Evolutionary conservation across 2,113 vertebrate genomes (phyloP), one percentile per base, ranked within the genome.

Genomic region (Ailuropoda melanoleuca): DNA sequence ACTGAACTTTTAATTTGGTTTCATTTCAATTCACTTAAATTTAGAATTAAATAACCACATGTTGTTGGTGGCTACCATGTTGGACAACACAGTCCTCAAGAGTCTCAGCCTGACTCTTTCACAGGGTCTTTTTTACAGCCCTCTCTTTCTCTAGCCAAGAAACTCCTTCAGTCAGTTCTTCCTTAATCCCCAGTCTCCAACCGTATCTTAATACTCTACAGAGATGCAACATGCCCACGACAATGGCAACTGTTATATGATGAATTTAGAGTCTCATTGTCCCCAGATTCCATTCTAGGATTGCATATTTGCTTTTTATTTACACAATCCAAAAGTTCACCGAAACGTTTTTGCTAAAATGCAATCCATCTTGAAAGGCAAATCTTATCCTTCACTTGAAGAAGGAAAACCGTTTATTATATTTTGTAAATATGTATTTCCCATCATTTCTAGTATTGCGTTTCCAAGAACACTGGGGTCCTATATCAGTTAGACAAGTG

Each of bases 1-100:
- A 92, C 56, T 60, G 53, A 81, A 74, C 86, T 92, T 88, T 95
- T 72, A 37, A 88, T 93, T 56, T 68, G 7, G 66, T 83, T 89
- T 93, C 4, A 66, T 68, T 88, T 87, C 55, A 80, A 43, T 78
- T 37, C n/a, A 53, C 62, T 74, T 46, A 48, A 34, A 55, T 82
- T 87, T 82, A 97, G 92, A 92, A 77, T n/a, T 50, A 80, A 88
- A 62, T 26, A 70, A 68, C 9, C 3, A 26, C 39, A 11, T 46
- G 19, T 23, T 56, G 55, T 37, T 74, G 37, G 34, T 88, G 55
- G 18, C 53, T 64, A 29, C 80, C 80, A 34, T 90, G 26, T 50
- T 58, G 5, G 83, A 80, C 7, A 66, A 74, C 48, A 74, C 19
- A 86, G 9, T 75, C 9, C 48, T 90, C 1, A 7, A 37, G 29